Percentiles rank a stretch among this genome's conserved stretches.
Conservation (phyloP, 2,797 vertebrate genomes). For the Fundulus diaphanus region DNA sequence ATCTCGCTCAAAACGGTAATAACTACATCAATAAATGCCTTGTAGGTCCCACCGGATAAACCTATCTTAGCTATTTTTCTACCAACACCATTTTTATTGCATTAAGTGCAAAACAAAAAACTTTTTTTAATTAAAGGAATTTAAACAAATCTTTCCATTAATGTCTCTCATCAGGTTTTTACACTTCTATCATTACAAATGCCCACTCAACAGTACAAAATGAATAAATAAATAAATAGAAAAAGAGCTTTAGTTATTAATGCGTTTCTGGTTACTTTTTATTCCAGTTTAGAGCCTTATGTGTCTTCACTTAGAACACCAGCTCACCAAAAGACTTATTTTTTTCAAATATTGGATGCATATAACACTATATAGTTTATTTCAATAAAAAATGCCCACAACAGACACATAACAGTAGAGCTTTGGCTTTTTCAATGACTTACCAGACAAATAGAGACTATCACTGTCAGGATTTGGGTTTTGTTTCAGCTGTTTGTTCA, state of each 20-base stretch:
- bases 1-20: constrained; percentile 1
- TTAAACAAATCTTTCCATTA: background rate
- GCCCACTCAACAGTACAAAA: background rate
- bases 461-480: too few relatives aligned
- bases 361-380: constrained; percentile 14
- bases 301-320: constrained; percentile 16
- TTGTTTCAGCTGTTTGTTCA: too few relatives aligned
- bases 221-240: too few relatives aligned
- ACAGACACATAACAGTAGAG: background rate
- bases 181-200: background rate
- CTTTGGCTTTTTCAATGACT: constrained; percentile 29
- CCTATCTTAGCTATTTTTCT: background rate
- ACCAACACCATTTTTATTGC: background rate
- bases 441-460: background rate
- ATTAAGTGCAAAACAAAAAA: background rate
- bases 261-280: background rate
- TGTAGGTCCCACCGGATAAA: background rate
- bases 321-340: constrained; percentile 8
- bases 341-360: constrained; percentile 7
- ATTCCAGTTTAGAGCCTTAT: background rate
- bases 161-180: background rate
- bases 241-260: background rate
- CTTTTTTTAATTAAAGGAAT: background rate
- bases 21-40: constrained; percentile 2
- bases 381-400: background rate